Evolutionary conservation across 2,888 invertebrate genomes (phyloP).

Genomic region (Caenorhabditis auriculariae): DNA sequence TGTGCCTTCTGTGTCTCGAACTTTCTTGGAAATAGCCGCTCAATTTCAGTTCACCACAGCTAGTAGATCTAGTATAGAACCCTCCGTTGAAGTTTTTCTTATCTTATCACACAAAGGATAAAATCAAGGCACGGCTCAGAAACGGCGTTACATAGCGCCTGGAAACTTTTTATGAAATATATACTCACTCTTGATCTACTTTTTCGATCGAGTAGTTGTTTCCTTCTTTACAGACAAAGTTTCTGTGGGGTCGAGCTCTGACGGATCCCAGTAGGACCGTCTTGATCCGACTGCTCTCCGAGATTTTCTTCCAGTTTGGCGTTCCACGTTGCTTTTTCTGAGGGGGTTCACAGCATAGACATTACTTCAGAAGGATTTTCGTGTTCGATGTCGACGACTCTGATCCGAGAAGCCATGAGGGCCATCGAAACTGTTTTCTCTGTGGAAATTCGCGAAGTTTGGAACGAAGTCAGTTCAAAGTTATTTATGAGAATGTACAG

Average conservation of each 20-base stretch:
- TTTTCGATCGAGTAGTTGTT: neutral
- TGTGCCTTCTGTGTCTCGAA: too few species aligned
- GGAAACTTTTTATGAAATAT: too few species aligned
- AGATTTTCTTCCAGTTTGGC: conserved; percentile 33
- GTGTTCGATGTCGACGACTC: conserved; percentile 9
- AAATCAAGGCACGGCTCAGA: too few species aligned
- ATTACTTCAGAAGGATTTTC: conserved; percentile 26
- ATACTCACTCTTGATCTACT: too few species aligned
- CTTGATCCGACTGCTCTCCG: conserved; percentile 13
- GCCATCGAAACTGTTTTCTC: conserved; percentile 22
- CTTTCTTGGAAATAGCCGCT: too few species aligned
- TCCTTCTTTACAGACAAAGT: conserved; percentile 8
- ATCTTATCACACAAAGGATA: too few species aligned
- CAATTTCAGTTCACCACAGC: too few species aligned
- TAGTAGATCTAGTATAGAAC: too few species aligned
- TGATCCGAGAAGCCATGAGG: conserved; percentile 27
- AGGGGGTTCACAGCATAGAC: neutral
- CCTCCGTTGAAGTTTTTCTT: too few species aligned
- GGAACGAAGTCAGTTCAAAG: conserved; percentile 14
- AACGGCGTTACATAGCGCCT: too few species aligned
- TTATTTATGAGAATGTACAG: neutral
- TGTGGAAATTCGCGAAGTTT: conserved; percentile 27
- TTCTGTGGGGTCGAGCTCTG: conserved; percentile 31
- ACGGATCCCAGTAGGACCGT: conserved; percentile 7
- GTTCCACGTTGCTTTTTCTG: conserved; percentile 14